These are phyloP conservation scores for Serrognathus titanus DNA, from an alignment of 2,888 invertebrate species.

Conservation along the genomic window DNA sequence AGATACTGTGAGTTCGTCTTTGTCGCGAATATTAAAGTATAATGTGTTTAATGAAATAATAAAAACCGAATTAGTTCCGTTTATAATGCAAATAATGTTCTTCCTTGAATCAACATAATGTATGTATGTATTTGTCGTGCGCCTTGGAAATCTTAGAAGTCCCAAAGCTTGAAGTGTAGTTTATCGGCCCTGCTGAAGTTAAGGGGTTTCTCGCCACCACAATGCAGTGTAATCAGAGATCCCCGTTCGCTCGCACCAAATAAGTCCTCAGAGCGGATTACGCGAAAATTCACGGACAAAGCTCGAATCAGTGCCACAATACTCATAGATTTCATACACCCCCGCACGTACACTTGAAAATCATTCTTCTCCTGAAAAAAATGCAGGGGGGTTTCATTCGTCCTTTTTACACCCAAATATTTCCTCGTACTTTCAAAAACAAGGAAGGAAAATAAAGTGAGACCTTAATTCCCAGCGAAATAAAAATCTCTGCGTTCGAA, in stretches of 20 bases:
- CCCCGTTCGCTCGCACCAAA: constrained; percentile 5
- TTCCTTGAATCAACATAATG: too few relatives aligned
- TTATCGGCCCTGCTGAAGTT: constrained; percentile 8
- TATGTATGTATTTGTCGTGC: neutral
- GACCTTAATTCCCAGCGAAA: neutral
- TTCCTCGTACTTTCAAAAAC: too few relatives aligned
- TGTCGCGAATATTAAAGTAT: too few relatives aligned
- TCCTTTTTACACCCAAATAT: too few relatives aligned
- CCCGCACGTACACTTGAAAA: neutral
- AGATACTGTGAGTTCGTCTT: too few relatives aligned
- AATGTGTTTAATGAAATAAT: too few relatives aligned
- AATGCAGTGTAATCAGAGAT: constrained; percentile 8
- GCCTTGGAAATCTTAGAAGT: constrained; percentile 3
- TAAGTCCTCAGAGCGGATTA: constrained; percentile 10
- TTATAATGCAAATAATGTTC: too few relatives aligned
- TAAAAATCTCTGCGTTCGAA: neutral
- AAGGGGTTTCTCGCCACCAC: constrained; percentile 8
- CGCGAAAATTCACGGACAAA: constrained; percentile 9
- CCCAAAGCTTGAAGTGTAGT: constrained; percentile 6
- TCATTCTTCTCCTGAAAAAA: neutral
- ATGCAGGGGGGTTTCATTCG: too few relatives aligned
- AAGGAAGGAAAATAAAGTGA: too few relatives aligned
- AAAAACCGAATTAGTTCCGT: too few relatives aligned
- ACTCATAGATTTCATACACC: constrained; percentile 10
- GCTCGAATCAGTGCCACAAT: constrained; percentile 12